Percentiles rank a stretch among this genome's conserved stretches.
These are phyloP conservation scores for Herminia tarsipennalis DNA, from an alignment of 2,888 invertebrate species.

Conservation along the genomic window DNA sequence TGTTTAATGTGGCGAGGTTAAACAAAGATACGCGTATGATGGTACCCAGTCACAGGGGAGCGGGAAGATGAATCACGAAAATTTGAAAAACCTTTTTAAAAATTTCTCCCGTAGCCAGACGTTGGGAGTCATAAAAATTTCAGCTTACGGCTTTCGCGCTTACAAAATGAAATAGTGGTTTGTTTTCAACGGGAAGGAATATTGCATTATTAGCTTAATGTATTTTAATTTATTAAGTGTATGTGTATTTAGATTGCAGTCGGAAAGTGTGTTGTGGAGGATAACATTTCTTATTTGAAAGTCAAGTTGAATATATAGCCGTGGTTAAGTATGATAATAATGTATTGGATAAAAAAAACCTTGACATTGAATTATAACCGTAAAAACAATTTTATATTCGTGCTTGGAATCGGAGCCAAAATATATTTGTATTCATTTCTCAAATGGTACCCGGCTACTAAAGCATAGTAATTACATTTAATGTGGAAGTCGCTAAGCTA, in stretches of 20 bases:
- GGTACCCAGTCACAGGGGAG: constrained; percentile 50
- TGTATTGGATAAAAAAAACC: too few species aligned
- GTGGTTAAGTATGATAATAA: too few species aligned
- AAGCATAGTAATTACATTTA: too few species aligned
- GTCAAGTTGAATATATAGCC: background rate
- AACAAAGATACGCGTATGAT: constrained; percentile 60
- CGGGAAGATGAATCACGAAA: constrained; percentile 61
- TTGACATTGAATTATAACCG: too few species aligned
- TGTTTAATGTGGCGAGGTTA: constrained; percentile 64
- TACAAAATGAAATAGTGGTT: constrained; percentile 68
- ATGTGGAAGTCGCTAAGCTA: too few species aligned
- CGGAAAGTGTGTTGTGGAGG: constrained; percentile 16
- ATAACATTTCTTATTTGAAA: constrained; percentile 9
- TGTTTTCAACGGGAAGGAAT: constrained; percentile 53
- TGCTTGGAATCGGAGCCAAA: too few species aligned
- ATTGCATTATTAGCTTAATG: constrained; percentile 52
- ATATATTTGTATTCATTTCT: too few species aligned
- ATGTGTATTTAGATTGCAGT: constrained; percentile 33
- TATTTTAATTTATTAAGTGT: constrained; percentile 53
- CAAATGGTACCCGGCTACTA: too few species aligned
- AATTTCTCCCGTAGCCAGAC: constrained; percentile 60
- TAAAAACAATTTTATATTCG: too few species aligned
- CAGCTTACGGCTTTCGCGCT: constrained; percentile 66
- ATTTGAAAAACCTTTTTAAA: constrained; percentile 71
- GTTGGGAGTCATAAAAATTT: constrained; percentile 70